Conservation (phyloP, 2,113 vertebrate species). For the Rhodinocichla rosea region DNA sequence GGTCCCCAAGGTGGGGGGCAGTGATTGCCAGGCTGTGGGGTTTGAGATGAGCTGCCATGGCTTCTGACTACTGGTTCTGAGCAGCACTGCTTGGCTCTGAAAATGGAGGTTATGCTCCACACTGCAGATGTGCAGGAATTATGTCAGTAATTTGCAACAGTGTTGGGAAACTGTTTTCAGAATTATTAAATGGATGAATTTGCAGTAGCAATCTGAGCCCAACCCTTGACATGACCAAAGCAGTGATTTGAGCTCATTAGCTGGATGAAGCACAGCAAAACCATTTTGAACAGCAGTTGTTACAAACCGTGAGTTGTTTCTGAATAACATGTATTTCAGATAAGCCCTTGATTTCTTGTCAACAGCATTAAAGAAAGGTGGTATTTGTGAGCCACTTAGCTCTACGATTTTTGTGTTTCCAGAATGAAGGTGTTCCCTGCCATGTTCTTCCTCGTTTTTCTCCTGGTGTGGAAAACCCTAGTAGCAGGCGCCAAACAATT, state of each 20-base stretch:
- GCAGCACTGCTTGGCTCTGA: background rate
- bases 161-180: background rate
- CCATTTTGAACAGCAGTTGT: background rate
- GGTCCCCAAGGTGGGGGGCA: background rate
- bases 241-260: background rate
- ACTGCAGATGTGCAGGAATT: background rate
- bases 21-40: accelerated
- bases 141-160: background rate
- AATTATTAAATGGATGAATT: background rate
- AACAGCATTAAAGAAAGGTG: background rate
- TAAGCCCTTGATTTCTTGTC: background rate
- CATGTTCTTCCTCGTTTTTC: background rate
- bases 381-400: background rate
- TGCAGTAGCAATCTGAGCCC: background rate
- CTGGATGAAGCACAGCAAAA: background rate
- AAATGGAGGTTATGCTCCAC: background rate
- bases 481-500: background rate
- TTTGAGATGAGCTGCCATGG: background rate
- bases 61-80: background rate
- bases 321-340: background rate
- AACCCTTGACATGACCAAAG: background rate
- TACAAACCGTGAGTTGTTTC: background rate
- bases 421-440: background rate
- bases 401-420: background rate
- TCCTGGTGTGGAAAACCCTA: background rate